Percentiles rank a stretch among this genome's conserved stretches.
phyloP scores from a whole-genome alignment of 2,113 vertebrate genomes.

The Felis catus region DNA sequence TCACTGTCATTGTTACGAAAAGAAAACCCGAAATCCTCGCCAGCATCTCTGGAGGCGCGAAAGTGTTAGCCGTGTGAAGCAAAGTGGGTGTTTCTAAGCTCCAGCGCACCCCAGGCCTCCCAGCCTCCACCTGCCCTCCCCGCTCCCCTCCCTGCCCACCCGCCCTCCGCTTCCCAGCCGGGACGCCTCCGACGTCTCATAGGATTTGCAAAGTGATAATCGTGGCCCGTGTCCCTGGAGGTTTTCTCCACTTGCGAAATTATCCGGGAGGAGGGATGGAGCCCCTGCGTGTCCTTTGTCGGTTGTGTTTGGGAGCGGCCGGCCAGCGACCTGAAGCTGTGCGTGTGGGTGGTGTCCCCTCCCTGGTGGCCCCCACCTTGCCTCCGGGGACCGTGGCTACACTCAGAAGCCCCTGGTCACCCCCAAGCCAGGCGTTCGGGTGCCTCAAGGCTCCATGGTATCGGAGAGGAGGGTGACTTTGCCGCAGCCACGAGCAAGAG shows the following conservation, averaged over 20 bases:
- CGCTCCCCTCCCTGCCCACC: rapidly evolving
- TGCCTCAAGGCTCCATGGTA: background rate
- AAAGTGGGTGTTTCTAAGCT: background rate
- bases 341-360: rapidly evolving
- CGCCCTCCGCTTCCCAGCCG: rapidly evolving
- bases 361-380: background rate
- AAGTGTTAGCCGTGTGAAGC: background rate
- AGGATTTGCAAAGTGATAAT: background rate
- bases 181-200: background rate
- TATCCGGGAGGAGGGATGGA: background rate
- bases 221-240: background rate
- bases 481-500: rapidly evolving
- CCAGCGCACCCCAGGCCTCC: background rate
- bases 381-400: background rate
- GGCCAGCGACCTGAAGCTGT: rapidly evolving
- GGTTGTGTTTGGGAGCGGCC: background rate
- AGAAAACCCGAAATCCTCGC: background rate
- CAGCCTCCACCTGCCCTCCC: background rate
- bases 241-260: background rate
- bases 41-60: background rate
- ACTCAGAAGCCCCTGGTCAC: background rate
- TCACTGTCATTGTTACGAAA: rapidly evolving
- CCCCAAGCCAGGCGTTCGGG: background rate
- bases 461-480: rapidly evolving
- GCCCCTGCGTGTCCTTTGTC: rapidly evolving